phyloP scores from a whole-genome alignment of 2,113 vertebrate genomes.

The Labeo rohita region DNA sequence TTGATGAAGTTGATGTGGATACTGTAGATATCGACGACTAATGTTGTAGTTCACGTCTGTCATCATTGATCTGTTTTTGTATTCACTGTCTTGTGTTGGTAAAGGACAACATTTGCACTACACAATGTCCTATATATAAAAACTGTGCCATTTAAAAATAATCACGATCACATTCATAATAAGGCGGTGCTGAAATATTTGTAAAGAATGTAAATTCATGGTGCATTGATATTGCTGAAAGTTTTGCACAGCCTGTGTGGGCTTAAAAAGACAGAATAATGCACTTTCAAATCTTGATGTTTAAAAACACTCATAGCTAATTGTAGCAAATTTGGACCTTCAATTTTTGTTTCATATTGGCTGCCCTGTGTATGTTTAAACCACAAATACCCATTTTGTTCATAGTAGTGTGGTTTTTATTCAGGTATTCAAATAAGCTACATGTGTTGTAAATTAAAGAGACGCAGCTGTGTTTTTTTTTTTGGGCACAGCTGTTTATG shows the following conservation, averaged over 20 bases:
- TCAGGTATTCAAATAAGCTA: not conserved
- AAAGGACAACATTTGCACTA: not conserved
- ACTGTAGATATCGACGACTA: constrained; percentile 56
- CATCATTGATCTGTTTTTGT: not conserved
- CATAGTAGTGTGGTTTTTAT: not conserved
- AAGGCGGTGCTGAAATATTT: constrained; percentile 39
- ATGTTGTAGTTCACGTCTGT: not conserved
- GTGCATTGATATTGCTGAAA: not conserved
- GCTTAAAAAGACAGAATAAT: constrained; percentile 27
- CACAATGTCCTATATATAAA: not conserved
- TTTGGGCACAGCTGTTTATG: not conserved
- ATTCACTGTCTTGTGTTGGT: not conserved
- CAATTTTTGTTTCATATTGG: not conserved
- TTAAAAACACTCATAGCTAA: not conserved
- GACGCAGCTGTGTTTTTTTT: not conserved
- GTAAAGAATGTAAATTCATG: not conserved
- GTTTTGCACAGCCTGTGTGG: constrained; percentile 15
- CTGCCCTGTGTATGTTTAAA: not conserved
- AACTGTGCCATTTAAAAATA: not conserved
- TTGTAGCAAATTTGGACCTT: not conserved
- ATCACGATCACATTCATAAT: not conserved
- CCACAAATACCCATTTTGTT: not conserved
- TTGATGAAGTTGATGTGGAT: constrained; percentile 61
- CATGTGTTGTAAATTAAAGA: not conserved
- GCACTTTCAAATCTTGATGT: not conserved